Evolutionary conservation across 2,797 vertebrate genomes (phyloP).

Genomic region (Diglossa cyanea): DNA sequence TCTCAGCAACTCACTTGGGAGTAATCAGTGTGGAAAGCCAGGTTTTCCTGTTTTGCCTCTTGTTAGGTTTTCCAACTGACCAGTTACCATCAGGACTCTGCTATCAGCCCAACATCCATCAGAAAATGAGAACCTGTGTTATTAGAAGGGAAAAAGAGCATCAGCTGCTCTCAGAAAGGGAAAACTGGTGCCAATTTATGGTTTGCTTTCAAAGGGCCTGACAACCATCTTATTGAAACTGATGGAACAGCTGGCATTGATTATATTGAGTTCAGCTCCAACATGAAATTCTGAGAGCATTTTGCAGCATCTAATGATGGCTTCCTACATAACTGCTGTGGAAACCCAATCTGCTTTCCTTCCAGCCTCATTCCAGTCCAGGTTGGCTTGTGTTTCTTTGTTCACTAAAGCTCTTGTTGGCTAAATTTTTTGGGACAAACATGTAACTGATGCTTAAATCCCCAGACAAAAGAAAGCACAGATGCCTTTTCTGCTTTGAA

Average conservation of each 20-base stretch:
- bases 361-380: background rate
- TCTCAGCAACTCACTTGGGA: background rate
- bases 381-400: slow-evolving; percentile 29
- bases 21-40: background rate
- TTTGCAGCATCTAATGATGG: background rate
- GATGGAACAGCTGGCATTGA: slow-evolving; percentile 14
- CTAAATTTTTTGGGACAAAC: slow-evolving; percentile 25
- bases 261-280: background rate
- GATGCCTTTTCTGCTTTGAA: slow-evolving; percentile 54
- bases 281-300: background rate
- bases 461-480: slow-evolving; percentile 25
- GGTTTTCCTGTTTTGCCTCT: background rate
- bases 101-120: background rate
- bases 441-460: slow-evolving; percentile 30
- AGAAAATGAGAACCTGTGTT: background rate
- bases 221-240: background rate
- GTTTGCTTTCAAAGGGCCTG: background rate
- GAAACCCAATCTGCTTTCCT: background rate
- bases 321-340: background rate
- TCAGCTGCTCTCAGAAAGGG: background rate
- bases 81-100: background rate
- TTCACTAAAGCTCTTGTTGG: slow-evolving; percentile 45
- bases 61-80: background rate
- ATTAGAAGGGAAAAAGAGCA: background rate
- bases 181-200: background rate